Conservation (phyloP, 2,113 vertebrate genomes). For the Carassius carassius region DNA sequence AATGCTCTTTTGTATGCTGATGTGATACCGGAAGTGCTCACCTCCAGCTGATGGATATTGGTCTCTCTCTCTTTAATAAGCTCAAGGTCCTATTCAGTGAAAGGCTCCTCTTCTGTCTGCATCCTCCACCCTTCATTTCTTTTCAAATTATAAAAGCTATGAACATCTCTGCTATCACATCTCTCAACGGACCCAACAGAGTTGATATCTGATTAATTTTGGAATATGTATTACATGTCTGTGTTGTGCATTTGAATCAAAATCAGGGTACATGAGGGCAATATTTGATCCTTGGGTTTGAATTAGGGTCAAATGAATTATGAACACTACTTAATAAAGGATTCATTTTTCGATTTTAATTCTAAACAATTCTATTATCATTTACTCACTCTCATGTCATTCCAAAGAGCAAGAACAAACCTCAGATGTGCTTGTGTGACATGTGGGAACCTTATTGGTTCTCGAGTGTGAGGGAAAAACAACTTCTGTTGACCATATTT, state of each 20-base stretch:
- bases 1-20: background rate
- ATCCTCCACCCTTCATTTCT: constrained; percentile 86
- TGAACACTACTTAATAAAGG: background rate
- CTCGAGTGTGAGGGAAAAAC: no score
- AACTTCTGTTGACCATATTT: background rate
- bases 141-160: constrained; percentile 53
- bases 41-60: constrained; percentile 87
- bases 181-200: background rate
- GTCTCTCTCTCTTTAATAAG: constrained; percentile 88
- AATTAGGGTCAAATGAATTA: background rate
- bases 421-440: no score
- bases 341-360: background rate
- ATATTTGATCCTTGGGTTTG: background rate
- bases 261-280: background rate
- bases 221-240: background rate
- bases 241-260: background rate
- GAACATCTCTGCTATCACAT: background rate
- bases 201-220: background rate
- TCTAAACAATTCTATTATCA: background rate
- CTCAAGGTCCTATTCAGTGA: constrained; percentile 87
- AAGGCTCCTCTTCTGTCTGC: constrained; percentile 81
- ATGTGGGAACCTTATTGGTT: no score
- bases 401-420: background rate
- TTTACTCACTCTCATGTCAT: background rate
- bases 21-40: constrained; percentile 52